Evolutionary conservation across 2,797 vertebrate species (phyloP).

Genomic region (Pempheris klunzingeri): DNA sequence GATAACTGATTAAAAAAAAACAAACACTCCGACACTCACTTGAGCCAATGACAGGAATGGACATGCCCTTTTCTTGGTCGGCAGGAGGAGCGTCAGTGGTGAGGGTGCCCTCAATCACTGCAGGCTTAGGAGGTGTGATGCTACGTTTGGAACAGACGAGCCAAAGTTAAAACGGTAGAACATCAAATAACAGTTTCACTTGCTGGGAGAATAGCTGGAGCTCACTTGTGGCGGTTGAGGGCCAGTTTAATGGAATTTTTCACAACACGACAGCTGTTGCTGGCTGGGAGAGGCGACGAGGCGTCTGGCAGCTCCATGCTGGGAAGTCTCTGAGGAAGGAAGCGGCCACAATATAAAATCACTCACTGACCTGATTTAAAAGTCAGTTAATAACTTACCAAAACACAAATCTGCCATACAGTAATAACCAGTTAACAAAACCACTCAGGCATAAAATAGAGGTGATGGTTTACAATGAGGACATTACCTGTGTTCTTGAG

Average conservation of each 20-base stretch:
- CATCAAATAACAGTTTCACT: background rate
- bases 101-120: slow-evolving; percentile 69
- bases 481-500: slow-evolving; percentile 91
- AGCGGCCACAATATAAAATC: slow-evolving; percentile 4
- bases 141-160: slow-evolving; percentile 44
- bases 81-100: slow-evolving; percentile 58
- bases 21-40: slow-evolving; percentile 80
- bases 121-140: slow-evolving; percentile 81
- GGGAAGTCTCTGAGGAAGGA: slow-evolving; percentile 89
- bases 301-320: slow-evolving; percentile 98
- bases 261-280: slow-evolving; percentile 90
- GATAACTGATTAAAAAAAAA: background rate
- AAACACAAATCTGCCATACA: background rate
- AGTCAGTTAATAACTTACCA: background rate
- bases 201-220: background rate
- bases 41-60: slow-evolving; percentile 87
- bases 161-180: background rate
- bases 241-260: slow-evolving; percentile 98
- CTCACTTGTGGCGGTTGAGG: slow-evolving; percentile 91
- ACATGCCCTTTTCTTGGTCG: slow-evolving; percentile 80
- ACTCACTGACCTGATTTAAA: background rate
- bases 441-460: background rate
- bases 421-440: background rate
- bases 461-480: background rate
- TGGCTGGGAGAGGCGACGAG: slow-evolving; percentile 94